Evolutionary conservation across 1,140 invertebrate genomes (phyloP).

Genomic region (Gonatopus flavifemur): DNA sequence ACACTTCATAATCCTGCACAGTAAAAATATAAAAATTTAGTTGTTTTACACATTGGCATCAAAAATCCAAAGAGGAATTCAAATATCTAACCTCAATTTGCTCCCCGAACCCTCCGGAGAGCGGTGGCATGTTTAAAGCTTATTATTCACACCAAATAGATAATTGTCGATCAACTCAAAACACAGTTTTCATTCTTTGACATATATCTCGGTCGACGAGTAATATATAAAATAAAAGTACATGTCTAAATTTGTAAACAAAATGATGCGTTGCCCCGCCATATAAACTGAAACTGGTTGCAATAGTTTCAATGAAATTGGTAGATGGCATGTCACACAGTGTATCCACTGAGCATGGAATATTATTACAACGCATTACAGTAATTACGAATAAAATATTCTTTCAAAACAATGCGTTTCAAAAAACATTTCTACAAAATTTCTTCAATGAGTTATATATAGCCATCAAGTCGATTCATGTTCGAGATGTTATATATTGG

Average conservation of each 20-base stretch:
- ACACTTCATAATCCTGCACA: constrained; percentile 84
- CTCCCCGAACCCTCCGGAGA: constrained; percentile 46
- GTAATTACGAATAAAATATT: too few relatives aligned
- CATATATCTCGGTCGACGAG: not conserved
- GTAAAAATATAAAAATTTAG: constrained; percentile 11
- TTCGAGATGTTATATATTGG: too few relatives aligned
- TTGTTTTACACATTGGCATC: not conserved
- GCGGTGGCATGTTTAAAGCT: constrained; percentile 4
- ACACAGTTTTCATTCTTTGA: not conserved
- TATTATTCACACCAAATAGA: constrained; percentile 5
- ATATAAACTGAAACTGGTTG: constrained; percentile 4
- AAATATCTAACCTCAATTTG: constrained; percentile 57
- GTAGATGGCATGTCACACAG: too few relatives aligned
- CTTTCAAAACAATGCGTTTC: too few relatives aligned
- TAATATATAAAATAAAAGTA: constrained; percentile 1
- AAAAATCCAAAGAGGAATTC: constrained; percentile 20
- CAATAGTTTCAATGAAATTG: too few relatives aligned
- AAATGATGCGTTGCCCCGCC: constrained; percentile 14
- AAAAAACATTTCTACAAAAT: too few relatives aligned
- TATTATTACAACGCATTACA: too few relatives aligned
- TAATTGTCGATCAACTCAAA: too few relatives aligned
- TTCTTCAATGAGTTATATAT: too few relatives aligned
- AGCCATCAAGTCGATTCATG: too few relatives aligned
- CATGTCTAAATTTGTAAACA: constrained; percentile 20
- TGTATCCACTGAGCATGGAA: too few relatives aligned